Base-by-base conservation (phyloP, 2,797 vertebrate species). In the Erithacus rubecula region DNA sequence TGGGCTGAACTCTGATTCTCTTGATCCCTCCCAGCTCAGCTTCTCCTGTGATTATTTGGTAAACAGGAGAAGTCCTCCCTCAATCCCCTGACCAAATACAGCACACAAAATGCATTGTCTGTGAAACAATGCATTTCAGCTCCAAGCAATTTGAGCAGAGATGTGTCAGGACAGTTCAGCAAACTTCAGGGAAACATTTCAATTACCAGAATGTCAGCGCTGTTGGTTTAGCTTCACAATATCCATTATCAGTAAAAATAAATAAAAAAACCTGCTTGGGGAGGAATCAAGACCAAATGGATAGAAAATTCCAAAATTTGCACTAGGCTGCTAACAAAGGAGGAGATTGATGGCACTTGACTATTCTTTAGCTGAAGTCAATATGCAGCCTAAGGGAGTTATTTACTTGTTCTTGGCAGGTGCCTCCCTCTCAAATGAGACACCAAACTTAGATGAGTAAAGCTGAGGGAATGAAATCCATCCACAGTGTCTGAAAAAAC, bases 111-210 rank as follows among this genome's bases (percentile, higher is more conserved):
- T 41, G 65, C 51, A 64, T 56, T 71, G 58, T 46, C 64, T 78
- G 84, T 78, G 91, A 81, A 91, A 59, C 19, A 71, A 53, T 53
- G 46, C 43, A 0, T 64, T 77, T 89, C 87, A 89, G 69, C 87
- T 91, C 83, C 53, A 75, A 68, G 72, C 84, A 93, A 69, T 95
- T 94, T 87, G 87, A 92, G 79, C 65, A 95, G 84, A 88, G 89
- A 94, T 83, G 82, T 93, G 93, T 96, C 94, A 93, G 92, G 93
- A 71, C 78, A 81, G 78, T 81, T 89, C 90, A 91, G 47, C 88
- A 96, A 95, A 94, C 82, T 92, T 92, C 87, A 93, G 4, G 37
- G 87, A 83, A 96, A 85, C 87, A 29, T 92, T 96, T 96, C 87
- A 94, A 95, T 96, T 96, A 91, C 70, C 76, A 81, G 62, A 89